A percentile compares a stretch with the other conserved stretches of the same genome.
Evolutionary conservation across 1,140 invertebrate species (phyloP).

Genomic region (Drosophila saltans): DNA sequence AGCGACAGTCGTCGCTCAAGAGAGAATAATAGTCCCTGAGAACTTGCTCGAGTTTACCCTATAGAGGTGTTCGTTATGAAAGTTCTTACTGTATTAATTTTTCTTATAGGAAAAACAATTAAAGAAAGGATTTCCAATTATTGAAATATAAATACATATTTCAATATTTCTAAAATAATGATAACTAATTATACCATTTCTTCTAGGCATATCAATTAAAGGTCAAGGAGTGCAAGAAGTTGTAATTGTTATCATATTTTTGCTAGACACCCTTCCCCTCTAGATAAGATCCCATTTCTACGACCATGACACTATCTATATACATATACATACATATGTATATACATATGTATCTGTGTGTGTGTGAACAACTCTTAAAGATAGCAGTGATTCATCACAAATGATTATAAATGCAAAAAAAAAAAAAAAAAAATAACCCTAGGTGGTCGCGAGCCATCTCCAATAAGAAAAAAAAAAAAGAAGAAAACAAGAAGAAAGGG

Average conservation of each 20-base stretch:
- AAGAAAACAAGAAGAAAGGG: not conserved
- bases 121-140: too few relatives aligned
- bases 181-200: too few relatives aligned
- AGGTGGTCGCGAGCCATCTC: slow-evolving; percentile 21
- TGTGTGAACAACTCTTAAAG: slow-evolving; percentile 16
- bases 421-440: slow-evolving; percentile 24
- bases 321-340: too few relatives aligned
- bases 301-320: not conserved
- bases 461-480: not conserved
- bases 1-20: too few relatives aligned
- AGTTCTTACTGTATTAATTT: too few relatives aligned
- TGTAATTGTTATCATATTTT: not conserved
- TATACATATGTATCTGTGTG: not conserved
- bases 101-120: too few relatives aligned
- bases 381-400: slow-evolving; percentile 13
- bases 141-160: too few relatives aligned
- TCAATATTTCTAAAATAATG: too few relatives aligned
- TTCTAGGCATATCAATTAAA: too few relatives aligned
- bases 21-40: too few relatives aligned
- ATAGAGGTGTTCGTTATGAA: too few relatives aligned
- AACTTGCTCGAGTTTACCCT: too few relatives aligned
- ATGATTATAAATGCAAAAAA: slow-evolving; percentile 22
- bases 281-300: not conserved
- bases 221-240: not conserved
- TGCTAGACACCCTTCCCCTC: not conserved